Percentiles rank a stretch among this genome's conserved stretches.
Conservation (phyloP, 2,113 vertebrate genomes). For the Meleagris gallopavo region DNA sequence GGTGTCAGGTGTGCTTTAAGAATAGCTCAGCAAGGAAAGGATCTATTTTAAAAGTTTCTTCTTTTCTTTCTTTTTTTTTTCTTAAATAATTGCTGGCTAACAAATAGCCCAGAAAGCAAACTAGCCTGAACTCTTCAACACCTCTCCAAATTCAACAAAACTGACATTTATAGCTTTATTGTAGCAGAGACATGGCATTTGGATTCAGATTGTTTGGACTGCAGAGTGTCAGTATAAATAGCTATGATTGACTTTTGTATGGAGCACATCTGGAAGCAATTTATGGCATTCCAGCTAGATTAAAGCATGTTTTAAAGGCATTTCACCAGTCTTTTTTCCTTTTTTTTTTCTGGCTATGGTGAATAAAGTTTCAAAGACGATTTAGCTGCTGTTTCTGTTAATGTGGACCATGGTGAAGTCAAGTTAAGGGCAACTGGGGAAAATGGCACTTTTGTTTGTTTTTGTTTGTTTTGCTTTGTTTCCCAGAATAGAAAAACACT, state of each 20-base stretch:
- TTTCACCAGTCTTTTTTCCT: conserved; percentile 78
- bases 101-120: conserved; percentile 78
- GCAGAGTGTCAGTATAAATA: conserved; percentile 87
- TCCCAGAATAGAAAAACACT: conserved; percentile 72
- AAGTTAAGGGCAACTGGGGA: conserved; percentile 85
- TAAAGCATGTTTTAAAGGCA: conserved; percentile 86
- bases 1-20: conserved; percentile 75
- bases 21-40: conserved; percentile 37
- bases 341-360: conserved; percentile 74
- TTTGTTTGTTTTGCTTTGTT: conserved; percentile 54
- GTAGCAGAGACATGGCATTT: conserved; percentile 83
- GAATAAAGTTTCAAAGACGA: conserved; percentile 88
- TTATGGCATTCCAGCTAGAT: conserved; percentile 87
- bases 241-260: conserved; percentile 86
- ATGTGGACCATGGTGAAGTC: conserved; percentile 82
- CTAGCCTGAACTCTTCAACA: conserved; percentile 83
- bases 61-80: background rate
- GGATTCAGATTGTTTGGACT: conserved; percentile 86
- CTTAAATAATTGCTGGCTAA: conserved; percentile 74
- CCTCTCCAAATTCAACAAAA: conserved; percentile 86
- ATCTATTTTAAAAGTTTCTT: conserved; percentile 56
- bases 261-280: conserved; percentile 89
- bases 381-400: conserved; percentile 85
- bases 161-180: conserved; percentile 86
- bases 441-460: conserved; percentile 65